phyloP scores from a whole-genome alignment of 2,888 invertebrate genomes.

The Sinhomidia bicolor region DNA sequence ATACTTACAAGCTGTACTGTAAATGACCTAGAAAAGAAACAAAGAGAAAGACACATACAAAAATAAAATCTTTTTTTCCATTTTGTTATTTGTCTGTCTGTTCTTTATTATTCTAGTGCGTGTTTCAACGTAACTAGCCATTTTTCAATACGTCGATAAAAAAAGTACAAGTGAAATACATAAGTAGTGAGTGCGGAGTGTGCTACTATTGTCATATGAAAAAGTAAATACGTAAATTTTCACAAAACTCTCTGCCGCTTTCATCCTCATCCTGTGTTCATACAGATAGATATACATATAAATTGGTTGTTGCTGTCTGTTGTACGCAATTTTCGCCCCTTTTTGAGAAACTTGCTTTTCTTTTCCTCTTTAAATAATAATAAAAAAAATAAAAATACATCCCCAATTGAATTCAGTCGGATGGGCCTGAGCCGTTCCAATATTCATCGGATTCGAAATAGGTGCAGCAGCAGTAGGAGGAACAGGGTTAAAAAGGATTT shows the following conservation, averaged over 20 bases:
- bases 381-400: neutral
- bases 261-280: neutral
- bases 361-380: constrained; percentile 25
- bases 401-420: constrained; percentile 40
- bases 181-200: neutral
- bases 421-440: constrained; percentile 71
- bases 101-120: neutral
- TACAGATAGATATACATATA: no score
- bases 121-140: neutral
- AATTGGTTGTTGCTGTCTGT: no score
- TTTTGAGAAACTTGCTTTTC: neutral
- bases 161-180: neutral
- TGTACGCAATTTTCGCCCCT: constrained; percentile 12
- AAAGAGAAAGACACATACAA: constrained; percentile 4
- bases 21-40: constrained; percentile 61
- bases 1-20: neutral
- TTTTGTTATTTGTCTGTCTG: neutral
- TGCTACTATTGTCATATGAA: constrained; percentile 27
- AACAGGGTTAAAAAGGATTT: constrained; percentile 44
- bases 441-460: constrained; percentile 71
- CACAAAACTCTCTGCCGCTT: neutral
- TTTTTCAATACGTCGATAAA: constrained; percentile 25
- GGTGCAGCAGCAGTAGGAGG: constrained; percentile 58
- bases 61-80: constrained; percentile 35
- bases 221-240: constrained; percentile 19